These are phyloP conservation scores for Nebria ingens DNA, from an alignment of 1,140 invertebrate species.

Conservation along the genomic window DNA sequence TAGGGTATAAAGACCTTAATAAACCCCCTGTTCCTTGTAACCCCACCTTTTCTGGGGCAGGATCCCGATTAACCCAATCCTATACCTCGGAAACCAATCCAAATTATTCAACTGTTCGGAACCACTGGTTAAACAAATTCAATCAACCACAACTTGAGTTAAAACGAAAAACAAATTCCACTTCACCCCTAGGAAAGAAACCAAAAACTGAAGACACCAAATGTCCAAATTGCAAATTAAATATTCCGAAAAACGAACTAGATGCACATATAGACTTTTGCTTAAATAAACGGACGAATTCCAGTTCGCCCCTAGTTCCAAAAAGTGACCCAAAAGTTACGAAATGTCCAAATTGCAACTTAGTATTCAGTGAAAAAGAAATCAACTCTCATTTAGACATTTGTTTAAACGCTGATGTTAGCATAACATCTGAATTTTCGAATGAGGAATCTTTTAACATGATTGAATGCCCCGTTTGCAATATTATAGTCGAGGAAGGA, in stretches of 20 bases:
- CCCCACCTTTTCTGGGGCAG: no score
- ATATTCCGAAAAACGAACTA: no score
- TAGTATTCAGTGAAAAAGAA: conserved; percentile 19
- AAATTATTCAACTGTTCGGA: conserved; percentile 34
- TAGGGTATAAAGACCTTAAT: conserved; percentile 16
- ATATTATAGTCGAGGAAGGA: conserved; percentile 33
- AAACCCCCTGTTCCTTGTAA: no score
- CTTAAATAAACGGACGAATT: no score
- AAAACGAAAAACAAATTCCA: conserved; percentile 10
- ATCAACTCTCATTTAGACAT: conserved; percentile 23
- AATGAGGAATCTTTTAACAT: conserved; percentile 11
- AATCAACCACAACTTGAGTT: conserved; percentile 10
- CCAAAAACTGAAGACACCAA: conserved; percentile 14
- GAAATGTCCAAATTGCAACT: conserved; percentile 5
- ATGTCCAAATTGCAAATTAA: conserved; percentile 19
- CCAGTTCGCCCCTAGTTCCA: no score
- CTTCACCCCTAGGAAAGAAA: conserved; percentile 8
- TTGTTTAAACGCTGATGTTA: conserved; percentile 16
- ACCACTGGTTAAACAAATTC: conserved; percentile 42
- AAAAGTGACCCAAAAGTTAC: conserved; percentile 14
- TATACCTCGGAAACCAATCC: no score
- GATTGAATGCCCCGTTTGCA: conserved; percentile 51
- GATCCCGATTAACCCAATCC: no score
- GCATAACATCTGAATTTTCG: not conserved
- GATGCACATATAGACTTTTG: no score